Conservation (phyloP, 2,797 vertebrate species). For the Propithecus deckenii region DNA sequence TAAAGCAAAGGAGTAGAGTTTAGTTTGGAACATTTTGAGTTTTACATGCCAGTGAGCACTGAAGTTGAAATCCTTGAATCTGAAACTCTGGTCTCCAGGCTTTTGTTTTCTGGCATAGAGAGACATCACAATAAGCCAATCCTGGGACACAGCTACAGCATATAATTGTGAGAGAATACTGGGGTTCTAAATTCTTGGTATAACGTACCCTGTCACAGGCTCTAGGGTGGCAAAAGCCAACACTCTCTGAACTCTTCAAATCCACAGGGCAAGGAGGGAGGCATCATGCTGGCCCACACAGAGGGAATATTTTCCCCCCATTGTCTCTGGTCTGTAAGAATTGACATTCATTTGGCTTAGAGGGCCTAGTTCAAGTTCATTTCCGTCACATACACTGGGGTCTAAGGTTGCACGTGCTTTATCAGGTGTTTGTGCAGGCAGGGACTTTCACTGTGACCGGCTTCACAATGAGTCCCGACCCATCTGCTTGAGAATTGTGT, state of each 20-base stretch:
- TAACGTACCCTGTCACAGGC: background rate
- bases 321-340: background rate
- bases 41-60: background rate
- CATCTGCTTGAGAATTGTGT: background rate
- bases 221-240: background rate
- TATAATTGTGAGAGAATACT: background rate
- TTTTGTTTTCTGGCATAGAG: background rate
- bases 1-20: background rate
- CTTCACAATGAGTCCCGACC: background rate
- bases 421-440: background rate
- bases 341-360: background rate
- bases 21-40: background rate
- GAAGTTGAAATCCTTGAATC: background rate
- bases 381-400: background rate
- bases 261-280: background rate
- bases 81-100: background rate
- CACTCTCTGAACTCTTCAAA: background rate
- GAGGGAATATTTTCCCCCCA: background rate
- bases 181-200: background rate
- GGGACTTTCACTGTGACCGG: background rate
- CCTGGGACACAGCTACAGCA: background rate
- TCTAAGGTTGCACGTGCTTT: background rate
- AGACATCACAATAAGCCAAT: background rate
- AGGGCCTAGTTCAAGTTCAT: background rate
- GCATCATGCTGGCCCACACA: background rate